These are phyloP conservation scores for Rhagonycha lutea DNA, from an alignment of 2,888 invertebrate genomes.

Conservation along the genomic window DNA sequence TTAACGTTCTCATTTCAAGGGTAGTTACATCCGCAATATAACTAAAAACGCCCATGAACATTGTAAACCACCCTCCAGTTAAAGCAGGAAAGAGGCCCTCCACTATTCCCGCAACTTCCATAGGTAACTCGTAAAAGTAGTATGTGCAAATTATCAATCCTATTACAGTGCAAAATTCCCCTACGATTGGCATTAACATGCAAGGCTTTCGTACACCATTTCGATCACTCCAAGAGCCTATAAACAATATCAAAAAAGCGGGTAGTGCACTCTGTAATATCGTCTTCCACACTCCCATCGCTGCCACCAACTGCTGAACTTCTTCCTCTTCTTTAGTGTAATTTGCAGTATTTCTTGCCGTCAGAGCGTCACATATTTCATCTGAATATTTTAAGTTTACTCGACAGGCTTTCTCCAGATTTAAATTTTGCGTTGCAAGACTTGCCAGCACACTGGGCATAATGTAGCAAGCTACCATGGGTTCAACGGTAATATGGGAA, in stretches of 20 bases:
- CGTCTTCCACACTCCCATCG: conserved; percentile 85
- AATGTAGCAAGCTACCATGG: conserved; percentile 75
- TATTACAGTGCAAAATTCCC: conserved; percentile 78
- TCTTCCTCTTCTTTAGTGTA: conserved; percentile 65
- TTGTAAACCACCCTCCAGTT: conserved; percentile 86
- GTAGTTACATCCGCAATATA: conserved; percentile 87
- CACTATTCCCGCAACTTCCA: conserved; percentile 79
- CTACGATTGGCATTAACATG: conserved; percentile 80
- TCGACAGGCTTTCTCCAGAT: conserved; percentile 84
- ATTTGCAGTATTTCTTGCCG: conserved; percentile 71
- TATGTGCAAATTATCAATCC: conserved; percentile 80
- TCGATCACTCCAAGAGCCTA: conserved; percentile 79
- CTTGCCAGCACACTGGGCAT: conserved; percentile 67
- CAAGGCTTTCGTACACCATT: conserved; percentile 76
- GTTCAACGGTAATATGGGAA: conserved; percentile 74
- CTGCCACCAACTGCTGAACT: conserved; percentile 61
- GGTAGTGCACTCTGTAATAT: conserved; percentile 81
- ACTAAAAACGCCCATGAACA: conserved; percentile 89
- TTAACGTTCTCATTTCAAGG: conserved; percentile 78
- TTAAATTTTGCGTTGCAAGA: conserved; percentile 81
- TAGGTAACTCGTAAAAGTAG: conserved; percentile 76
- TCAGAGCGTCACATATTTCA: conserved; percentile 76
- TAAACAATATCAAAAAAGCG: conserved; percentile 78
- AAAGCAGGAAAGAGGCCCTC: conserved; percentile 82
- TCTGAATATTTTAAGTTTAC: conserved; percentile 77